These are phyloP conservation scores for Nothoprocta perdicaria DNA, from an alignment of 2,113 vertebrate genomes.

Conservation along the genomic window DNA sequence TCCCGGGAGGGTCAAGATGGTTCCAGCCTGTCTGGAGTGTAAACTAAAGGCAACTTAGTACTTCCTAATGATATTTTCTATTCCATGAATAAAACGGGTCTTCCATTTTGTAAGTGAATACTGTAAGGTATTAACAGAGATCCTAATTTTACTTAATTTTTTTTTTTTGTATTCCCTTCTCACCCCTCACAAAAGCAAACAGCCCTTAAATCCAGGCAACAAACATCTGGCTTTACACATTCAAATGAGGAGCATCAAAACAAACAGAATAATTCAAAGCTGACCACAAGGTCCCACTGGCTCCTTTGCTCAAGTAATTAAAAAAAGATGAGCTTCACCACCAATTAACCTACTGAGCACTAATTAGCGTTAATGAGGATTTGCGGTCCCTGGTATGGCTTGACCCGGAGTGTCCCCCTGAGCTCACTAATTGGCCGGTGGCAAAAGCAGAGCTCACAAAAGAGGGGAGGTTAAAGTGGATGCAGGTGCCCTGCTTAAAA, in stretches of 20 bases:
- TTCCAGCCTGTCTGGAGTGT: not conserved
- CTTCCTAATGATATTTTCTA: not conserved
- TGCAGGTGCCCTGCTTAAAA: constrained; percentile 52
- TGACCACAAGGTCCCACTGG: constrained; percentile 56
- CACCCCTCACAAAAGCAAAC: constrained; percentile 12
- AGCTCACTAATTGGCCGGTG: constrained; percentile 58
- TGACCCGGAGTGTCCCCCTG: constrained; percentile 61
- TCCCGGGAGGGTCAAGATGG: not conserved
- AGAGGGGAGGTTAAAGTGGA: constrained; percentile 43
- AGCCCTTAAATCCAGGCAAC: constrained; percentile 33
- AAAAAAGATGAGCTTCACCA: constrained; percentile 80
- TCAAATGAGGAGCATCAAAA: constrained; percentile 76
- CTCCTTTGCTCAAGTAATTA: constrained; percentile 76
- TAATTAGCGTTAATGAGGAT: constrained; percentile 80
- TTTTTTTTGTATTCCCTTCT: constrained; percentile 2
- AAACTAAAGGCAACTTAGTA: constrained; percentile 5
- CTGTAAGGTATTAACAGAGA: constrained; percentile 19
- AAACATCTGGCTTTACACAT: constrained; percentile 76
- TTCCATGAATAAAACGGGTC: not conserved
- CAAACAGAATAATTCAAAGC: constrained; percentile 79
- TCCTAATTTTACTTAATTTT: constrained; percentile 14
- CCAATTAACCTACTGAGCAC: constrained; percentile 74
- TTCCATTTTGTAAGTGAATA: not conserved
- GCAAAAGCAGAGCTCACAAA: constrained; percentile 26
- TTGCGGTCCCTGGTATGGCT: constrained; percentile 62